phyloP scores from a whole-genome alignment of 2,888 invertebrate genomes.

The Habroteleia sp. region DNA sequence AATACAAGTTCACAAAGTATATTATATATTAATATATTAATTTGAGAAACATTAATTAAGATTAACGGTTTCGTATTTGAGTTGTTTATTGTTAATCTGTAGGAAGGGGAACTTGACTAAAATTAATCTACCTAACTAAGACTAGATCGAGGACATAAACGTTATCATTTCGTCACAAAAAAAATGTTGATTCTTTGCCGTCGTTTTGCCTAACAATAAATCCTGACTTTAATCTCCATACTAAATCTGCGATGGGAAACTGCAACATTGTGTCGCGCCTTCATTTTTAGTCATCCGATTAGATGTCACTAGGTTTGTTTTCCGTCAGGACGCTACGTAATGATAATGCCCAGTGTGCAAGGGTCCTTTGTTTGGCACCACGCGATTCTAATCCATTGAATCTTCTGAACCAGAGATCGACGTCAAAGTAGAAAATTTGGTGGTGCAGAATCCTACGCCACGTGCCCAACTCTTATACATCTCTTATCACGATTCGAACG shows the following conservation, averaged over 20 bases:
- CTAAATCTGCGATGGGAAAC: constrained; percentile 51
- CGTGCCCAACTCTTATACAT: constrained; percentile 66
- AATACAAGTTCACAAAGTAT: too few species aligned
- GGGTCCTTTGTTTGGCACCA: constrained; percentile 55
- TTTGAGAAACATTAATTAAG: too few species aligned
- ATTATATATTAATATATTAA: too few species aligned
- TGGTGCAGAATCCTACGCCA: constrained; percentile 56
- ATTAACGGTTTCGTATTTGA: too few species aligned
- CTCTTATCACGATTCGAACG: constrained; percentile 68
- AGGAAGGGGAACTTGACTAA: constrained; percentile 5
- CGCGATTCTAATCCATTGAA: constrained; percentile 46
- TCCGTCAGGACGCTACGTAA: constrained; percentile 40
- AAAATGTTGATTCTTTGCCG: background rate
- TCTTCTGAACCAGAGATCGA: constrained; percentile 41
- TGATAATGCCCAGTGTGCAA: constrained; percentile 41
- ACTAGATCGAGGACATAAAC: constrained; percentile 2
- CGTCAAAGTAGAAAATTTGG: constrained; percentile 51
- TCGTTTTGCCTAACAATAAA: background rate
- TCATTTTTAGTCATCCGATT: constrained; percentile 58
- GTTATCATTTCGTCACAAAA: constrained; percentile 14
- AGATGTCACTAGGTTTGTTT: constrained; percentile 57
- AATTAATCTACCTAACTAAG: constrained; percentile 31
- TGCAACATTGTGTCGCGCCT: constrained; percentile 41
- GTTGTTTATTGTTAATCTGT: constrained; percentile 12
- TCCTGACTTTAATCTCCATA: background rate